A percentile compares a stretch with the other conserved stretches of the same genome.
These are phyloP conservation scores for Tricholaema leucomelas DNA, from an alignment of 2,113 vertebrate genomes.

Conservation along the genomic window DNA sequence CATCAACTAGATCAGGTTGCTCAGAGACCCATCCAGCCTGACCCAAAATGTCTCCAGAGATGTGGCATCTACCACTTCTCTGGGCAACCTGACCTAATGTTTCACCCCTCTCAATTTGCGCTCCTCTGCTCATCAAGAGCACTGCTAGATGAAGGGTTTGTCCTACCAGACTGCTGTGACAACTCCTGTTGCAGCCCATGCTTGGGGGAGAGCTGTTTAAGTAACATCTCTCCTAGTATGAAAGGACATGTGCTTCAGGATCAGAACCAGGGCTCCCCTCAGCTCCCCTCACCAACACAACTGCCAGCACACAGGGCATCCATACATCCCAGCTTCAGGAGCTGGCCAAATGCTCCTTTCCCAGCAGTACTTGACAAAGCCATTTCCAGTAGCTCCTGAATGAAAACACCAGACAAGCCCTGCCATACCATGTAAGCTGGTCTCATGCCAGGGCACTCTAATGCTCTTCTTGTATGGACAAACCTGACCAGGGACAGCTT, in stretches of 20 bases:
- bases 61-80: too few species aligned
- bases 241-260: neutral
- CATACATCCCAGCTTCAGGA: neutral
- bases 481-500: neutral
- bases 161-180: neutral
- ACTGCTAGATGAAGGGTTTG: neutral
- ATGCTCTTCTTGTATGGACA: neutral
- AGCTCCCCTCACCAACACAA: fast-evolving
- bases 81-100: too few species aligned
- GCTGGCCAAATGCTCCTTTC: neutral
- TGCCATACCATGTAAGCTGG: neutral
- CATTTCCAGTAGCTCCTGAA: neutral
- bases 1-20: too few species aligned
- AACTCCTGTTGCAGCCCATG: neutral
- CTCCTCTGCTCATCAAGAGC: neutral
- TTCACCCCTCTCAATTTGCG: too few species aligned
- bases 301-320: neutral
- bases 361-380: neutral
- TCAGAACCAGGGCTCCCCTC: neutral
- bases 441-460: neutral
- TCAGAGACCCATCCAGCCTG: too few species aligned
- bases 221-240: neutral
- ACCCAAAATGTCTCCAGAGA: too few species aligned
- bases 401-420: neutral
- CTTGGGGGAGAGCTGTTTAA: neutral